A percentile compares a stretch with the other conserved stretches of the same genome.
These are phyloP conservation scores for Heliconius melpomene DNA, from an alignment of 1,140 invertebrate genomes.

Conservation along the genomic window DNA sequence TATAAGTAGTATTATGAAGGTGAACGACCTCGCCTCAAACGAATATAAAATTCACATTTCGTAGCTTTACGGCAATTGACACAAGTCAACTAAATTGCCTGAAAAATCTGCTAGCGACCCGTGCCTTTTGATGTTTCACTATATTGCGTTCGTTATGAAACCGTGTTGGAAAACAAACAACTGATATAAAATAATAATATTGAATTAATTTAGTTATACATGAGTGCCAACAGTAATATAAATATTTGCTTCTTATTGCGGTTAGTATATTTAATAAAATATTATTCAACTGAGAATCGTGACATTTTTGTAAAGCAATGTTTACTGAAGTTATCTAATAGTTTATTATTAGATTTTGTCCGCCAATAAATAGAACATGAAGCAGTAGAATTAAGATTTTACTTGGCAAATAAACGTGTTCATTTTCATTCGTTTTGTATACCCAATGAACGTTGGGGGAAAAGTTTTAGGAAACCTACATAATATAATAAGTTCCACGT, in stretches of 20 bases:
- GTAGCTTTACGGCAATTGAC: constrained; percentile 13
- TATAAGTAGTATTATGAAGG: background rate
- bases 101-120: constrained; percentile 3
- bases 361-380: background rate
- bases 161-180: background rate
- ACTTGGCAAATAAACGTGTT: background rate
- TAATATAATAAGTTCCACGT: constrained; percentile 57
- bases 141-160: constrained; percentile 10
- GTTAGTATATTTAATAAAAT: background rate
- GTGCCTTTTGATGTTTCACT: constrained; percentile 17
- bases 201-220: background rate
- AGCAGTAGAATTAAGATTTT: background rate
- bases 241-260: constrained; percentile 5
- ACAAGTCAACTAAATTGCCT: constrained; percentile 13
- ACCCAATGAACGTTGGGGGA: background rate
- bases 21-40: constrained; percentile 11
- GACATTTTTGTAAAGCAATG: background rate
- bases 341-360: background rate
- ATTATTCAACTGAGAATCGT: background rate
- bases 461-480: constrained; percentile 28
- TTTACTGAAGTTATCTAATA: background rate
- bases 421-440: background rate
- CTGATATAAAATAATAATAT: background rate
- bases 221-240: background rate
- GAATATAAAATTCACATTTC: constrained; percentile 1